Base-by-base conservation (phyloP, 2,797 vertebrate species). In the Atherinosoma microstoma region DNA sequence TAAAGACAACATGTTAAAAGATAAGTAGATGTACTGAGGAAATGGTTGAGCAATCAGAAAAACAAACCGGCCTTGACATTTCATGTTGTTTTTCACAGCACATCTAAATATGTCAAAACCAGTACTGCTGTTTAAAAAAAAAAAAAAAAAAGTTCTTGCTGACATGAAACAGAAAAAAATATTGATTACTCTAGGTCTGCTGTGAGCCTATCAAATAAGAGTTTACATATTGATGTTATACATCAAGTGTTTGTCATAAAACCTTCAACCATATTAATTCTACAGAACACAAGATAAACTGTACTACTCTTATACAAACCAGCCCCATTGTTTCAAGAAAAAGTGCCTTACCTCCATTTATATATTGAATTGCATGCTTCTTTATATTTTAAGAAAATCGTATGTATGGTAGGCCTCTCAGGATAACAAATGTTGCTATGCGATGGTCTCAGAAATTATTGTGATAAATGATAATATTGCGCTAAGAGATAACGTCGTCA, bases 61-160 rank as follows among this genome's bases (percentile, higher is more conserved):
- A 85, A 82, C 68, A 76, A 84, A 79, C 49, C 61, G 38, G 58
- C 64, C 66, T 73, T 64, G 71, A 80, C 67, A 79, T 80, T 89
- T 76, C 61, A 80, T 84, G 84, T 82, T 81, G 63, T 79, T 86
- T 62, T 61, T 56, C 64, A 69, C 54, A 61, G 68, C 36, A 64
- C 36, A 56, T 62, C 54, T 71, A 67, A 78, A 78, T 64, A 61
- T 32, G 80, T 45, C 70, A 54, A 47, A 78, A 67, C 45, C 36
- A 58, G 35, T 16, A 45, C 58, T 45, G 61, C 27, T 30, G 42
- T 4, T 24, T 3, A 42, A 47, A 18, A 7, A 30, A 64, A 32
- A 7, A 30, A 64, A 32, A 61, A 36, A 42, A 60, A 77, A 59
- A 67, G 49, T 63, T 76, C 56, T 58, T 62, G 64, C 84, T 59